Conservation (phyloP, 2,888 invertebrate species). For the Eristalis intricaria region DNA sequence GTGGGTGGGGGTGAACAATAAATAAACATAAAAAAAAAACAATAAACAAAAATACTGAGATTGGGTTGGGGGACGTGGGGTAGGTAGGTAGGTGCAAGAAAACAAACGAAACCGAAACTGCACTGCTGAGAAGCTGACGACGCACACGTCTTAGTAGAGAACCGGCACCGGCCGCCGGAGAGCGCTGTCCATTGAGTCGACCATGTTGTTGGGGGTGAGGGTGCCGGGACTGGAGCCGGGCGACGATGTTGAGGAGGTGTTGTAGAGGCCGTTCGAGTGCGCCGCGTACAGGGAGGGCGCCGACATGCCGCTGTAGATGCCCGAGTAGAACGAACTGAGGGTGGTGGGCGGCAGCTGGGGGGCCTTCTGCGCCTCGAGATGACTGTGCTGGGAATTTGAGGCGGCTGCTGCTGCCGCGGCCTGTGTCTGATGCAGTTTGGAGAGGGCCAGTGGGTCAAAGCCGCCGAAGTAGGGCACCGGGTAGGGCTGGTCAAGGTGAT, state of each 20-base stretch:
- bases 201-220: slow-evolving; percentile 79
- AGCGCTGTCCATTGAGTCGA: slow-evolving; percentile 79
- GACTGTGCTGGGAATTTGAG: slow-evolving; percentile 78
- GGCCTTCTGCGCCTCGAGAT: slow-evolving; percentile 79
- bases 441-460: slow-evolving; percentile 80
- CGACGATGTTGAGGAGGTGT: slow-evolving; percentile 80
- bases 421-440: slow-evolving; percentile 80
- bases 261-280: slow-evolving; percentile 80
- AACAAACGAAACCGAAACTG: background rate
- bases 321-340: slow-evolving; percentile 81
- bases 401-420: slow-evolving; percentile 79
- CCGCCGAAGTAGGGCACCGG: slow-evolving; percentile 81
- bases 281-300: slow-evolving; percentile 81
- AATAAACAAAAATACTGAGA: no score
- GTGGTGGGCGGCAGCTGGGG: slow-evolving; percentile 80
- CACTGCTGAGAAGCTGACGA: background rate
- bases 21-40: background rate
- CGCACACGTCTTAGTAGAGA: slow-evolving; percentile 77
- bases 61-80: no score
- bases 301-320: slow-evolving; percentile 81
- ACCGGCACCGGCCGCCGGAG: slow-evolving; percentile 81
- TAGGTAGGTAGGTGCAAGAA: no score
- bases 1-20: background rate
- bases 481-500: slow-evolving; percentile 85
- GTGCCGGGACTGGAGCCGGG: slow-evolving; percentile 81